Percentiles rank a stretch among this genome's conserved stretches.
phyloP scores from a whole-genome alignment of 2,888 invertebrate genomes.

The Gerris lacustris region DNA sequence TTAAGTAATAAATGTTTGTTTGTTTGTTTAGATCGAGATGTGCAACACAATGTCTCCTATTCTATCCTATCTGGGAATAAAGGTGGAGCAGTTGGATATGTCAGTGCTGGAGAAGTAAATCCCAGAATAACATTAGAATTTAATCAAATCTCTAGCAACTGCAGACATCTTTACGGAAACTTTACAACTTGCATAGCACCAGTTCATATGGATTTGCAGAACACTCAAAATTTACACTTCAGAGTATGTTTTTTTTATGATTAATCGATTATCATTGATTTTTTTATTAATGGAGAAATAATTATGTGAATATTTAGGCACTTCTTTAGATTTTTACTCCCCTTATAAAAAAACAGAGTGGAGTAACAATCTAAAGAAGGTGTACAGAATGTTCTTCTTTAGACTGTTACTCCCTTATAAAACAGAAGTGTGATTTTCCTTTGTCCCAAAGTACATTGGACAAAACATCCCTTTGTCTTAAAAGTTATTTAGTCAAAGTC shows the following conservation, averaged over 20 bases:
- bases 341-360: too few relatives aligned
- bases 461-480: too few relatives aligned
- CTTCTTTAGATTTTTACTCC: too few relatives aligned
- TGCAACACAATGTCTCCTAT: constrained; percentile 78
- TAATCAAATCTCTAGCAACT: constrained; percentile 76
- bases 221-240: constrained; percentile 77
- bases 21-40: constrained; percentile 59
- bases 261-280: constrained; percentile 24
- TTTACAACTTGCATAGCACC: constrained; percentile 82
- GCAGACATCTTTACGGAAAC: constrained; percentile 82
- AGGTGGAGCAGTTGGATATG: constrained; percentile 76
- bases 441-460: too few relatives aligned
- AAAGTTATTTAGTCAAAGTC: too few relatives aligned
- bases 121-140: constrained; percentile 76
- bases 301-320: too few relatives aligned
- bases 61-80: constrained; percentile 67
- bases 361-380: too few relatives aligned
- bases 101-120: constrained; percentile 88
- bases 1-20: too few relatives aligned
- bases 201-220: constrained; percentile 78
- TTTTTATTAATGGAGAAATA: not conserved
- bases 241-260: constrained; percentile 45
- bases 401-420: too few relatives aligned
- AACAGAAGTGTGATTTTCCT: too few relatives aligned
- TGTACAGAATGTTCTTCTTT: too few relatives aligned